Base-by-base conservation (phyloP, 2,113 vertebrate genomes). In the Arenaria interpres region DNA sequence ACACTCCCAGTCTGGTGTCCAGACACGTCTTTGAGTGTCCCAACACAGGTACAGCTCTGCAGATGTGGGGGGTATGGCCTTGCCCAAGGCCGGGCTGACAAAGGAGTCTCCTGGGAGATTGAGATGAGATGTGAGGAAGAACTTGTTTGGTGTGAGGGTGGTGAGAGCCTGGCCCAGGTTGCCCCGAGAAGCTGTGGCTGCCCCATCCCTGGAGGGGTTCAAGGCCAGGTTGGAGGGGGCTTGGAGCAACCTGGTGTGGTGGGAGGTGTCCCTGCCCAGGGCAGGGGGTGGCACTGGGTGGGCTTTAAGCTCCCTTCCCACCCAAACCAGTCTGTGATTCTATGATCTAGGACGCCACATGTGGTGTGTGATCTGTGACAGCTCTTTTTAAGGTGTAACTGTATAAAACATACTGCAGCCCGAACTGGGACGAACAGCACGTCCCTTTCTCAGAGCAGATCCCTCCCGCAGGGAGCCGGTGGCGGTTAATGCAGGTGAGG, bases 11-110 rank as follows among this genome's bases (percentile, higher is more conserved):
- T 14, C 46, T 46, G 50, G 8, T 18, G 43, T 19, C 22, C 71
- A 46, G 24, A 24, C 37, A 9, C 0, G 0, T 35, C 51, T 66
- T 14, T 68, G 46, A 78, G 21, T 14, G 24, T 69, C 54, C 30
- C 28, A 74, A 46, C 8, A 8, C 43, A 43, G 56, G 27, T 27
- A 28, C 30, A 13, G 45, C 77, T 16, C 39, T 48, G 2, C 4
- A 4, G 43, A 9, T 21, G 33, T 50, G 33, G 4, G 10, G 23
- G 60, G 35, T 28, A 12, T 18, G n/a, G 46, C 59, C 28, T 30
- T 78, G 53, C 53, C 60, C 7, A 24, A 37, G 23, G 53, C 41
- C 27, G 15, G 8, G 4, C 7, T 33, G 59, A 54, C 0, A 0
- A 39, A 83, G n/a, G 28, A 67, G 57, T 21, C 14, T 53, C 8